Base-by-base conservation (phyloP, 1,140 invertebrate genomes). In the Medauroidea extradentata region DNA sequence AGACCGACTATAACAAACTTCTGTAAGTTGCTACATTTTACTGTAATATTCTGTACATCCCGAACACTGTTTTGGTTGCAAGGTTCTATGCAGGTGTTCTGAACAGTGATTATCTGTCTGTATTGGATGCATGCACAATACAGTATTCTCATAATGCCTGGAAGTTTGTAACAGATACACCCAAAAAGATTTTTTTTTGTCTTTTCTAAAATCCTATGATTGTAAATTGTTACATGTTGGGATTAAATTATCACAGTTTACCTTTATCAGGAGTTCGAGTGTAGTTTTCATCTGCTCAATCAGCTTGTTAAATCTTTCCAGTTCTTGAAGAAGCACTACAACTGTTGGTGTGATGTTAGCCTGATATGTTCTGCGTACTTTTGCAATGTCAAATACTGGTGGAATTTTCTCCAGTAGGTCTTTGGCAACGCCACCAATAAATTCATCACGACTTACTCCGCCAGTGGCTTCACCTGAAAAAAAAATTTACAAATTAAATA, bases 291-390 rank as follows among this genome's bases (percentile, higher is more conserved):
- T 93, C 56, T 77, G 82, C n/a, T 70, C 70, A 48, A 93, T 85
- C 4, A 96, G 78, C 39, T 80, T 76, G 73, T 95, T 95, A 72
- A 94, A 93, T 68, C 90, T 81, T 67, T 94, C 90, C 18, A 95
- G 72, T 73, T 95, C 93, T 81, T 96, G 93, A 43, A 94, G 79
- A 25, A 96, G 74, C 3, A 96, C 93, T 23, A 94, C 86, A 0
- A 89, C 84, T 0, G 89, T 88, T 4, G 93, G 93, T 3, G 87
- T 84, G 44, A 94, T 83, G 60, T 81, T 82, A 67, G 87, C 73
- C 60, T 89, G 89, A 69, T 87, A 90, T 65, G 84, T 83, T 73
- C 87, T 87, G 55, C 85, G 81, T 19, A 94, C 83, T 73, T 85
- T 87, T 74, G 84, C 84, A 3, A 93, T 78, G 70, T 94, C 89